phyloP scores from a whole-genome alignment of 2,797 vertebrate species.

The Alca torda region DNA sequence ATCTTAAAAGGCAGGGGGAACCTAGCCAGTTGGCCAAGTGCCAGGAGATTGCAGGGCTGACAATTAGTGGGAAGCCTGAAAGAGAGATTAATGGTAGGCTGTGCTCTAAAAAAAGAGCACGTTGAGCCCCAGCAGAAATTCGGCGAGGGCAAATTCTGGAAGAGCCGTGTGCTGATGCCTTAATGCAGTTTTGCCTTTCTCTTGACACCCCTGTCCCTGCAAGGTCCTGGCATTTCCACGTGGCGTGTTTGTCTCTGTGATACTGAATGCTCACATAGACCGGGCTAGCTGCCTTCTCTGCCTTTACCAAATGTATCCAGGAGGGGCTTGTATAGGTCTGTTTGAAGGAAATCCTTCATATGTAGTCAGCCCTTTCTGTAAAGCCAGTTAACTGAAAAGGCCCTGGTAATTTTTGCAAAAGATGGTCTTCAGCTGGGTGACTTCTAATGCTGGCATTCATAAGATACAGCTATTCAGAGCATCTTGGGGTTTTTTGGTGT shows the following conservation, averaged over 20 bases:
- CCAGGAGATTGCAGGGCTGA: neutral
- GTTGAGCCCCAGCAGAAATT: neutral
- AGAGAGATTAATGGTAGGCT: neutral
- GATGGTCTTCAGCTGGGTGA: neutral
- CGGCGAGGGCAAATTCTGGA: neutral
- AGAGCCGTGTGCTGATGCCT: neutral
- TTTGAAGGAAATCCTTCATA: neutral
- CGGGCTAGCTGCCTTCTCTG: neutral
- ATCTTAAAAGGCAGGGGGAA: neutral
- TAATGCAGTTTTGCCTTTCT: neutral
- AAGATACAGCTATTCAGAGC: neutral
- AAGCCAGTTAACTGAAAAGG: neutral
- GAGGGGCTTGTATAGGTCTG: neutral
- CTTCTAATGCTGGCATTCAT: neutral
- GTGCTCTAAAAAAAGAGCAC: neutral
- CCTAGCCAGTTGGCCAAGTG: neutral
- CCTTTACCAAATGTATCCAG: neutral
- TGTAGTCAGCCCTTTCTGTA: neutral
- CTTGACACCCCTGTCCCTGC: neutral
- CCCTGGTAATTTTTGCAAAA: neutral
- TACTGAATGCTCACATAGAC: neutral
- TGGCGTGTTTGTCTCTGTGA: neutral
- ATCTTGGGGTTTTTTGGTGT: neutral
- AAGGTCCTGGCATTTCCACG: neutral
- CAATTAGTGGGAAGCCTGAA: neutral